Evolutionary conservation across 1,140 invertebrate species (phyloP).

Genomic region (Drosophila elegans): DNA sequence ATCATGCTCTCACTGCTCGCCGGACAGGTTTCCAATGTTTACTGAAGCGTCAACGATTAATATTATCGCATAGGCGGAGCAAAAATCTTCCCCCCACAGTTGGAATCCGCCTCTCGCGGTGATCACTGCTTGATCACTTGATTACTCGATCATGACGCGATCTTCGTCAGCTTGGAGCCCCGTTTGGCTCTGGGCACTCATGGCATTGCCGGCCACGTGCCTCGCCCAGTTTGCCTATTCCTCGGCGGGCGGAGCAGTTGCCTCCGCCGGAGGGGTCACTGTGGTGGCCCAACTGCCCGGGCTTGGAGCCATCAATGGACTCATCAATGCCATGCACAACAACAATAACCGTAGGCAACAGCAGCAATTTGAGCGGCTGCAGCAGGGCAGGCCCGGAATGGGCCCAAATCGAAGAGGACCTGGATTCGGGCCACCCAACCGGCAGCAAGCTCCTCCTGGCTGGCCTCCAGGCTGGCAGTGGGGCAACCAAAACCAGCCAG

Average conservation of each 20-base stretch:
- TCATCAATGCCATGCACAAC: slow-evolving; percentile 11
- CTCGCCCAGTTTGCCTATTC: slow-evolving; percentile 46
- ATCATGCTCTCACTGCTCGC: slow-evolving; percentile 5
- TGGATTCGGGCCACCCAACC: slow-evolving; percentile 10
- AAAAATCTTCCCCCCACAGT: slow-evolving; percentile 51
- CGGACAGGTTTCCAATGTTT: slow-evolving; percentile 63
- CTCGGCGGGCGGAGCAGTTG: slow-evolving; percentile 32
- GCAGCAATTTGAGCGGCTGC: slow-evolving; percentile 16
- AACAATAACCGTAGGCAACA: slow-evolving; percentile 22
- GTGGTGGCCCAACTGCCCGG: slow-evolving; percentile 55
- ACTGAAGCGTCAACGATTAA: slow-evolving; percentile 25
- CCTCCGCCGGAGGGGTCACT: slow-evolving; percentile 52
- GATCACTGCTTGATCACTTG: slow-evolving; percentile 34
- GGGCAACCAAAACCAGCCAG: slow-evolving; percentile 30
- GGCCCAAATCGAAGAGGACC: slow-evolving; percentile 5
- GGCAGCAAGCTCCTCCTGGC: slow-evolving; percentile 38
- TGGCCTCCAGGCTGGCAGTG: slow-evolving; percentile 49
- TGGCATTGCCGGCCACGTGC: slow-evolving; percentile 13
- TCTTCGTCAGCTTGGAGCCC: slow-evolving; percentile 22
- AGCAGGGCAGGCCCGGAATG: slow-evolving; percentile 19
- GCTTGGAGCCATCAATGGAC: slow-evolving; percentile 25
- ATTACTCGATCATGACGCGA: slow-evolving; percentile 51
- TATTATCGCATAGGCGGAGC: slow-evolving; percentile 29
- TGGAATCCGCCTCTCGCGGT: slow-evolving; percentile 46
- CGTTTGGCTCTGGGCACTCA: slow-evolving; percentile 16